A percentile compares a stretch with the other conserved stretches of the same genome.
phyloP scores from a whole-genome alignment of 2,113 vertebrate genomes.

The Chamaea fasciata region DNA sequence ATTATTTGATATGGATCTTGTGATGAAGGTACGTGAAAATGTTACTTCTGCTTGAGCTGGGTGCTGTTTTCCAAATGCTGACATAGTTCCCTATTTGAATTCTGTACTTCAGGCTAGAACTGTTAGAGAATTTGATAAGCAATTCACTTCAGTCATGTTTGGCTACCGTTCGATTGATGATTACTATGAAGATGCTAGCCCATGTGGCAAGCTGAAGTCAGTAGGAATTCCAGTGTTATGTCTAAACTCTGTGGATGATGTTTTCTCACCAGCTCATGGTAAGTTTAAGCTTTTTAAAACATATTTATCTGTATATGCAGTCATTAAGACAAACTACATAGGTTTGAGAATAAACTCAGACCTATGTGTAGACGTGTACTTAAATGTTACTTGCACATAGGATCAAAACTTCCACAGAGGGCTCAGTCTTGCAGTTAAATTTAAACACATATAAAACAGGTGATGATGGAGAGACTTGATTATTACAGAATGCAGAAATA shows the following conservation, averaged over 20 bases:
- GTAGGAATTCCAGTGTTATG: constrained; percentile 95
- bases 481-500: not conserved
- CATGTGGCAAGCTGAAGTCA: constrained; percentile 85
- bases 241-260: constrained; percentile 93
- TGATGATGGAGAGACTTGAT: not conserved
- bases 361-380: not conserved
- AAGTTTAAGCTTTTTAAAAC: constrained; percentile 53
- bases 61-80: not conserved
- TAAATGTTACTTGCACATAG: not conserved
- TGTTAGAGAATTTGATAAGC: constrained; percentile 93
- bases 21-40: constrained; percentile 88
- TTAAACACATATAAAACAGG: not conserved
- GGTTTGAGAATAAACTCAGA: not conserved
- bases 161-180: constrained; percentile 93
- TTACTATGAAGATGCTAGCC: constrained; percentile 94
- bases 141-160: constrained; percentile 97
- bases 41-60: not conserved
- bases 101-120: constrained; percentile 85
- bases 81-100: constrained; percentile 20
- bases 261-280: constrained; percentile 95
- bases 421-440: not conserved
- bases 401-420: not conserved
- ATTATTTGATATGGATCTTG: constrained; percentile 90
- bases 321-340: not conserved
- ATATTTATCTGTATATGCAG: not conserved